phyloP scores from a whole-genome alignment of 2,113 vertebrate genomes.

The Phylloscopus whistleri region DNA sequence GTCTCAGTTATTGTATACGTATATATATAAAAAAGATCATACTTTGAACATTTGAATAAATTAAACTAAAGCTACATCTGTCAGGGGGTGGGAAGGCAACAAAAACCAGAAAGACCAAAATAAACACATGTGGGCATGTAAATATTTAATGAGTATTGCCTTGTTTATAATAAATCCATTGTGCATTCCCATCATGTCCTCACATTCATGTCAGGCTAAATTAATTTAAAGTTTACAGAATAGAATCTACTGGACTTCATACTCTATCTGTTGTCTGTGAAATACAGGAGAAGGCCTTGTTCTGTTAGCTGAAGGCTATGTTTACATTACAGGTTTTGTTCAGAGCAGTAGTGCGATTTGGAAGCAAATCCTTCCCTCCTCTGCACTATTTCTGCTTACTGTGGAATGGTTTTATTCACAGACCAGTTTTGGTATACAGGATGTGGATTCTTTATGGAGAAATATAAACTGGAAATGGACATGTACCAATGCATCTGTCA shows the following conservation, averaged over 20 bases:
- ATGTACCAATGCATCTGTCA: not conserved
- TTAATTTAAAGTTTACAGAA: not conserved
- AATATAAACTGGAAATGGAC: not conserved
- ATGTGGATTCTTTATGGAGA: not conserved
- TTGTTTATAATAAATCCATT: not conserved
- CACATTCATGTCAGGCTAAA: not conserved
- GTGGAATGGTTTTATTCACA: not conserved
- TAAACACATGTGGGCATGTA: not conserved
- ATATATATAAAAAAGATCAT: not conserved
- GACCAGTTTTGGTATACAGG: not conserved
- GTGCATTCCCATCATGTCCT: not conserved
- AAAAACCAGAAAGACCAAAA: not conserved
- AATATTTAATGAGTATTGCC: not conserved
- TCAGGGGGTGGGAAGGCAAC: accelerated
- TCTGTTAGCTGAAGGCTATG: not conserved
- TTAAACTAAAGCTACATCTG: not conserved
- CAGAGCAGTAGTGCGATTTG: not conserved
- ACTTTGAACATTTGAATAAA: not conserved
- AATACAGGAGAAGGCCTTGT: not conserved
- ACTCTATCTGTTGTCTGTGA: not conserved
- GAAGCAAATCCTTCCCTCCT: not conserved
- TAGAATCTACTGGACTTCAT: not conserved
- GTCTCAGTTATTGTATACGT: not conserved
- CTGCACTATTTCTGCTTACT: not conserved
- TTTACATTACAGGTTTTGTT: not conserved